Base-by-base conservation (phyloP, 2,113 vertebrate species). In the Hyperoodon ampullatus region DNA sequence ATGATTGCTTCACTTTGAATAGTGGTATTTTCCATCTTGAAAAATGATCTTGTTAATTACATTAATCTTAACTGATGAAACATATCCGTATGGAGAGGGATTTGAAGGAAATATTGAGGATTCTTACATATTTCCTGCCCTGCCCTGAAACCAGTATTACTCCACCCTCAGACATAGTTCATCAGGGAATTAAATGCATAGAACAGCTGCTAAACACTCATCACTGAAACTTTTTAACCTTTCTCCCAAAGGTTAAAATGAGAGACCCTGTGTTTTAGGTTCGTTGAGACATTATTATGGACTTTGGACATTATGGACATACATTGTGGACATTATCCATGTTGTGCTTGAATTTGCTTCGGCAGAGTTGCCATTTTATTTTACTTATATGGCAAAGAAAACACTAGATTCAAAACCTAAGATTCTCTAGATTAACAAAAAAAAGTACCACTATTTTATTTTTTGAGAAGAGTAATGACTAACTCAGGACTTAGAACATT, bases 41-140 rank as follows among this genome's bases (percentile, higher is more conserved):
- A 78, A 92, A 55, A 55, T 93, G 14, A 55, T 71, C 72, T 86
- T 75, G 16, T n/a, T 93, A 50, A 93, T 90, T 93, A 83, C 72
- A 77, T 93, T 81, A 82, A 68, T 60, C 53, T 60, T 81, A 71
- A 72, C 1, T 77, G 66, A 53, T 58, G 15, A 85, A 83, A 91
- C 4, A 15, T 75, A 75, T 93, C 5, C 13, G 19, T n/a, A 15
- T 30, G 33, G 50, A n/a, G 16, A 66, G 6, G 7, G 0, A 30
- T 35, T 58, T 28, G 39, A 72, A 66, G 47, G 2, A 8, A 58
- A 26, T 55, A 23, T 0, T 90, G 81, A 83, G 35, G 75, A 78
- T 33, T 86, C 60, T 24, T 72, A 71, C 12, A 5, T 77, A 55
- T 71, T 63, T 44, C 24, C 80, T 89, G 30, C 10, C 39, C 18